These are phyloP conservation scores for Mesoligia furuncula DNA, from an alignment of 2,888 invertebrate genomes.

Conservation along the genomic window DNA sequence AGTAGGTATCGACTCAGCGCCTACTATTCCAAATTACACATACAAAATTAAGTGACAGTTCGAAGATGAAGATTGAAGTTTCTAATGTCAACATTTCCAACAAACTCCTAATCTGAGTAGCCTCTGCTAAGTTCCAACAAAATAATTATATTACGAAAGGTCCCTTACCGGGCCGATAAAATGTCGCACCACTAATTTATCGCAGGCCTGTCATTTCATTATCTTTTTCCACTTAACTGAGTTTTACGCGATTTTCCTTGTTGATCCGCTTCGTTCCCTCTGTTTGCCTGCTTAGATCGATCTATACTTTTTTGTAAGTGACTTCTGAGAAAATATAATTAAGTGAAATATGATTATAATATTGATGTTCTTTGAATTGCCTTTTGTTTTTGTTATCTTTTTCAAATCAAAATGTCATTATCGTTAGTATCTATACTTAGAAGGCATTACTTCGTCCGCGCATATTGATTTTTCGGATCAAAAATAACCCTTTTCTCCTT, in stretches of 20 bases:
- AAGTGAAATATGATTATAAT: conserved; percentile 19
- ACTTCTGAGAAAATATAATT: conserved; percentile 13
- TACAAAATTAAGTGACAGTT: too few species aligned
- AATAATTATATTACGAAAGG: conserved; percentile 43
- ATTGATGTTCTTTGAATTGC: conserved; percentile 8
- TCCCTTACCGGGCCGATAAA: conserved; percentile 29
- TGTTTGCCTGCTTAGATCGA: conserved; percentile 34
- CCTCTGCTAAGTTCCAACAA: conserved; percentile 21
- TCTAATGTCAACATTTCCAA: neutral
- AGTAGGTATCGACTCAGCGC: neutral
- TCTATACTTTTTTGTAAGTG: conserved; percentile 8
- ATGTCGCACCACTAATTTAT: conserved; percentile 50
- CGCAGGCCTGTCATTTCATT: conserved; percentile 44
- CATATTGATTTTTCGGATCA: conserved; percentile 1
- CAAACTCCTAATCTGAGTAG: conserved; percentile 2
- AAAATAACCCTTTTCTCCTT: neutral
- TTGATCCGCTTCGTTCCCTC: conserved; percentile 34
- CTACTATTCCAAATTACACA: too few species aligned
- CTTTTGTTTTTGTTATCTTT: conserved; percentile 5
- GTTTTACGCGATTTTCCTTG: conserved; percentile 52
- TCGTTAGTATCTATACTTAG: neutral
- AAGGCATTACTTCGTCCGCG: neutral
- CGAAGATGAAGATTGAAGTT: too few species aligned
- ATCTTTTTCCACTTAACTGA: conserved; percentile 55
- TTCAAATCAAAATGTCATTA: conserved; percentile 1